Evolutionary conservation across 1,140 invertebrate species (phyloP), one percentile per base, ranked within the genome.

Genomic region (Macrobrachium nipponense): DNA sequence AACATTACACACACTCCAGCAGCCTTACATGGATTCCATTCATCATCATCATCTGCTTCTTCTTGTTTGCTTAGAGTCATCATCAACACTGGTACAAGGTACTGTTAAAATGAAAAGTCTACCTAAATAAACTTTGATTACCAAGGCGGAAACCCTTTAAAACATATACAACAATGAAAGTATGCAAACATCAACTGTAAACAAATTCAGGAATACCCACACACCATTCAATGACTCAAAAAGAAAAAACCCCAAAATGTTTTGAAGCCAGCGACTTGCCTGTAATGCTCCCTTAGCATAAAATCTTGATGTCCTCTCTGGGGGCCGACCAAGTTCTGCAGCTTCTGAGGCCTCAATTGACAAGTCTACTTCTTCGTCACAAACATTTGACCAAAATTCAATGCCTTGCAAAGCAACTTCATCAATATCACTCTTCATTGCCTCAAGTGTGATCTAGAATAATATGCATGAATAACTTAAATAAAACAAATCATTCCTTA

Each of bases 311-410:
- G 96, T 96, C 90, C 96, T 94, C 43, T 95, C 93, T 36, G 98
- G 98, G n/a, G 97, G 95, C 86, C 96, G 93, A 66, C 98, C 98
- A 91, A 95, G 94, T 91, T 99, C 98, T 58, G 93, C 93, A 58
- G 98, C 98, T 93, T 99, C 98, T 64, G 95, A 95, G 88, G 96
- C 96, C 92, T 99, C 98, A 91, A 99, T 97, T 7, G 96, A 95
- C 87, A 99, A 92, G 92, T 99, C 98, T 44, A 99, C 97, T 93
- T 99, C 99, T 92, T 99, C 98, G 92, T 99, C 99, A 90, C 98
- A 98, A 0, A 99, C 98, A 90, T 98, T 99, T 0, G 98, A 99
- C 99, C 99, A 99, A 92, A 99, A 99, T 92, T 99, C 99, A 92
- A 99, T 99, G 88, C 99, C 99, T 92, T 99, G 99, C 64, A 99